These are phyloP conservation scores for Ellobium chinense DNA, from an alignment of 2,888 invertebrate genomes.

Conservation along the genomic window DNA sequence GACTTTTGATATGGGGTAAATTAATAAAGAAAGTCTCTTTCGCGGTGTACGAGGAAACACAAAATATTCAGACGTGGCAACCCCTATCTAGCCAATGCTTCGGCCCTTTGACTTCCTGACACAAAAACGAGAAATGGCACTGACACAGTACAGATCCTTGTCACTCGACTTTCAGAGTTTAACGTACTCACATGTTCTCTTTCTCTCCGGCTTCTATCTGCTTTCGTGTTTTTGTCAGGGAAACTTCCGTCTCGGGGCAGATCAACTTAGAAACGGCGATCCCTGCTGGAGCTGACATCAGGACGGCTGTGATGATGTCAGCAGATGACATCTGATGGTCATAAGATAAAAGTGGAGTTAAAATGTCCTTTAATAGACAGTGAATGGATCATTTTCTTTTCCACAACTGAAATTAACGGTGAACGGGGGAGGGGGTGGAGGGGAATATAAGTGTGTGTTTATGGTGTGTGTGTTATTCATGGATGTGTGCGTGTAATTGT, in stretches of 20 bases:
- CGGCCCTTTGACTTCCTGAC: too few relatives aligned
- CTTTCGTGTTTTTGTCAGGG: constrained; percentile 33
- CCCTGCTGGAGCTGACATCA: constrained; percentile 53
- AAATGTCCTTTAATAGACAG: neutral
- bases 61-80: too few relatives aligned
- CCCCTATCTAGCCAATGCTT: too few relatives aligned
- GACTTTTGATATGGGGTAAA: too few relatives aligned
- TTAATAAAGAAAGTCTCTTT: too few relatives aligned
- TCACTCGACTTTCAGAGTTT: too few relatives aligned
- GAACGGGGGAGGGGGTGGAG: neutral
- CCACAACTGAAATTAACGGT: neutral
- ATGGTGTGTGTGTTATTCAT: too few relatives aligned
- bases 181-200: neutral
- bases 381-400: too few relatives aligned
- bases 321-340: constrained; percentile 45
- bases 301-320: constrained; percentile 48
- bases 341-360: neutral
- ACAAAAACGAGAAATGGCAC: too few relatives aligned
- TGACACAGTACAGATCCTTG: too few relatives aligned
- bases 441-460: neutral
- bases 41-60: too few relatives aligned
- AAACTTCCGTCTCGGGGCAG: constrained; percentile 49
- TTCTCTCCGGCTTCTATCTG: neutral
- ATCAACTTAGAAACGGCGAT: constrained; percentile 52
- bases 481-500: too few relatives aligned